Base-by-base conservation (phyloP, 1,140 invertebrate species). In the Apis cerana region DNA sequence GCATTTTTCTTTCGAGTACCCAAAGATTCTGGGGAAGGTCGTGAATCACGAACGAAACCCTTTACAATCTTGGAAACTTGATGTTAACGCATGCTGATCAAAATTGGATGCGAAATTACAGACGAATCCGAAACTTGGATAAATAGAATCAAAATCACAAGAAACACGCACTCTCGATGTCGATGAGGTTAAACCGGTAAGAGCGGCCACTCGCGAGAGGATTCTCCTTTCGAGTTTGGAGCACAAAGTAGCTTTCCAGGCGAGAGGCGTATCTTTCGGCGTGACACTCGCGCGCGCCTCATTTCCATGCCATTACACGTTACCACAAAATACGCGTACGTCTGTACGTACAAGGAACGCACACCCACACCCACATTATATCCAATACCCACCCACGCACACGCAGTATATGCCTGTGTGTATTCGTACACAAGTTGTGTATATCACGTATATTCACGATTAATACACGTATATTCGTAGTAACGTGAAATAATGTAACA, bases 251-350 rank as follows among this genome's bases (percentile, higher is more conserved):
- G 80, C 80, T 82, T 82, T 82, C 80, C 62, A 67, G 71, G 74
- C 80, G 64, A 82, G 80, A 82, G 72, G 80, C 80, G 80, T 82
- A 82, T 82, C 80, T 76, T 82, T 76, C 50, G 72, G 62, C 64
- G 65, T 82, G 80, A 82, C 80, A 82, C 80, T 76, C 72, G 80
- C 80, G 74, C 64, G 56, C 80, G 80, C 74, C 64, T 82, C 80
- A 82, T 82, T 82, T 82, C 80, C 80, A 82, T 82, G 64, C 50
- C 80, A 65, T 82, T 76, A 68, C 80, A 82, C 74, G 80, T 76
- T 76, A 59, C 72, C 72, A 82, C 80, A 43, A 76, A 72, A 72
- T 80, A 72, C 77, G 56, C 69, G 64, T 75, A 75, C 62, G 62
- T 67, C 67, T 17, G 11, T 67, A 33, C 72, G 79, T 75, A 76